These are phyloP conservation scores for Hyperopisus bebe DNA, from an alignment of 2,113 vertebrate genomes.

Conservation along the genomic window DNA sequence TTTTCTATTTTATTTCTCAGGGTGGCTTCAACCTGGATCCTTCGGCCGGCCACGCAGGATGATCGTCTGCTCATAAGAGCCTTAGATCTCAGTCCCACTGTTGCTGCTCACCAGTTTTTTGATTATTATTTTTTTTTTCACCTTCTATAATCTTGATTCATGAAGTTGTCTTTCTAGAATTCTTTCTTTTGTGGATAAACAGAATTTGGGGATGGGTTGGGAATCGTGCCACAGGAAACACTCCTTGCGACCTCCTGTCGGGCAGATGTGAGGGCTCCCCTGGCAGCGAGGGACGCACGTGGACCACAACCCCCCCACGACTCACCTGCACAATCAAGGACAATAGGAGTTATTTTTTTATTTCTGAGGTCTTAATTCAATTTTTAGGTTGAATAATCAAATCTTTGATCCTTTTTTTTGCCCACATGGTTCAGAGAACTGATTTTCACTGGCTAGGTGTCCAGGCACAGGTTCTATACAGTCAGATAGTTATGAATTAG, in stretches of 20 bases:
- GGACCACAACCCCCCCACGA: not conserved
- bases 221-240: not conserved
- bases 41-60: conserved; percentile 4
- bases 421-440: not conserved
- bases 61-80: conserved; percentile 49
- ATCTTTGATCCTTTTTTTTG: not conserved
- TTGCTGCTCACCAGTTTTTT: conserved; percentile 49
- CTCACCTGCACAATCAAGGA: not conserved
- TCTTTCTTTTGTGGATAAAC: not conserved
- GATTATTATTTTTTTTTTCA: not conserved
- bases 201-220: not conserved
- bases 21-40: conserved; percentile 19
- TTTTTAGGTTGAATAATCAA: not conserved
- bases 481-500: not conserved
- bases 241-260: not conserved
- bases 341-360: not conserved
- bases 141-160: not conserved
- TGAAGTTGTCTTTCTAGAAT: conserved; percentile 24
- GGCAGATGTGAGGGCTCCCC: not conserved
- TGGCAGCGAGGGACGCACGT: too few species aligned
- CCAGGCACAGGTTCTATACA: not conserved
- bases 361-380: not conserved
- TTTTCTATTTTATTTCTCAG: conserved; percentile 31
- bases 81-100: conserved; percentile 57
- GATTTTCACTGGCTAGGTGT: not conserved